Base-by-base conservation (phyloP, 2,888 invertebrate species). In the Coenonympha arcania region DNA sequence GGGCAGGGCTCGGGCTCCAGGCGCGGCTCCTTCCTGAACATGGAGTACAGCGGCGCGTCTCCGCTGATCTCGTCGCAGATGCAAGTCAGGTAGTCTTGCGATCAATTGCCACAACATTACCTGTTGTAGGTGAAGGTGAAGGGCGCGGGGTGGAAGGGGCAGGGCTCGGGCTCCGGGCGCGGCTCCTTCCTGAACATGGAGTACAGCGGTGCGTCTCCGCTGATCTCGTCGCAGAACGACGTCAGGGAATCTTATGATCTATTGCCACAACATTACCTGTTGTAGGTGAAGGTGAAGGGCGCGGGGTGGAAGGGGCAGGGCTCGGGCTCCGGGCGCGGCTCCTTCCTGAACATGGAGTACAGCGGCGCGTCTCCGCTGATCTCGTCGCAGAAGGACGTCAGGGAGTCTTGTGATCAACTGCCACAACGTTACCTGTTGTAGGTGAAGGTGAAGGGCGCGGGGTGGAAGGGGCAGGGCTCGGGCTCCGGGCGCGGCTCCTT, bases 121-220 rank as follows among this genome's bases (percentile, higher is more conserved):
- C 89, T 76, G 69, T 89, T 93, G 76, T 95, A 95, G 1, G 91
- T 91, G 78, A 95, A 95, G 9, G 91, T 92, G 76, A 93, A 92
- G 0, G 95, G 94, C 45, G 93, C 92, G 20, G 92, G 90, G 60
- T 90, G 90, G 81, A 95, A 94, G 1, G 95, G 95, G 68, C 95
- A 95, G 19, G 90, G 87, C 63, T 91, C 89, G 1, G 94, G 92
- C 36, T 88, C 84, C 0, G 92, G 92, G 56, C 88, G 87, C 1
- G 90, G 90, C 56, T 90, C 88, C 71, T 91, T 90, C 47, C 92
- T 83, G 77, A 93, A 93, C 89, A 94, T 90, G 58, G 93, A 92
- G 83, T 89, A 90, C 0, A 93, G 87, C 0, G 89, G 87, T 0
- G 92, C 92, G 69, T 93, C 94, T 0, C 93, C 91, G 16, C 90